These are phyloP conservation scores for Netelia melanura DNA, from an alignment of 2,888 invertebrate genomes.

Conservation along the genomic window DNA sequence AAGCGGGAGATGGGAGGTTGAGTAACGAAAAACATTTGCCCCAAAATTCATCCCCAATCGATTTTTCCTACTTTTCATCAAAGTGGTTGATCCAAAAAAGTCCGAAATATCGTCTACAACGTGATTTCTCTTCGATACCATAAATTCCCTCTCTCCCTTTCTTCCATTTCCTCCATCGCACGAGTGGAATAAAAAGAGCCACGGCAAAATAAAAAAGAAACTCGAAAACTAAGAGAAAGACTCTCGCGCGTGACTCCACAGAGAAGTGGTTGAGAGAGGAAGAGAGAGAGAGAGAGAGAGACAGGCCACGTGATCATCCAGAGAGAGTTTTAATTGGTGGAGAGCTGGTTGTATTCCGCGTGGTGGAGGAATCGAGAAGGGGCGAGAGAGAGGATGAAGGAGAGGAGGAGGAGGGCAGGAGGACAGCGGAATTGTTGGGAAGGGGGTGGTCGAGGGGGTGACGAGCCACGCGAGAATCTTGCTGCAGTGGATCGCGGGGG, in stretches of 20 bases:
- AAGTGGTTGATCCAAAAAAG: background rate
- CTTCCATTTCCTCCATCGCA: background rate
- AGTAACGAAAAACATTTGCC: background rate
- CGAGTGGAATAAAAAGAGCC: conserved; percentile 1
- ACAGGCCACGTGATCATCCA: conserved; percentile 79
- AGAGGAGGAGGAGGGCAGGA: conserved; percentile 64
- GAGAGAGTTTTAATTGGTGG: conserved; percentile 84
- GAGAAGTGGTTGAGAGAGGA: conserved; percentile 30
- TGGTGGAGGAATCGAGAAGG: conserved; percentile 66
- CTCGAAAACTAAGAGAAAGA: conserved; percentile 27
- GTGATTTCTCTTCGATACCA: background rate
- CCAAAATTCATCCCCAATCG: background rate
- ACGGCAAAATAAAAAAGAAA: conserved; percentile 4
- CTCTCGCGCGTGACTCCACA: conserved; percentile 58
- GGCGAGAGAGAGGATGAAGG: conserved; percentile 66
- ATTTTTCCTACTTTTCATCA: background rate
- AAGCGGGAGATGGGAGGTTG: background rate
- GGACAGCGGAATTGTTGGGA: conserved; percentile 58
- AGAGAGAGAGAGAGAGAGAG: conserved; percentile 55
- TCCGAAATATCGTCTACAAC: background rate
- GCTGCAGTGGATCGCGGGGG: conserved; percentile 51
- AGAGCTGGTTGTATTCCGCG: conserved; percentile 71
- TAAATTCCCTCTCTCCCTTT: background rate
- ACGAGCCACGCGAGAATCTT: conserved; percentile 59
- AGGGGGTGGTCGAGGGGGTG: conserved; percentile 53